phyloP scores from a whole-genome alignment of 2,888 invertebrate species.

The Rugalucina vietnamica region DNA sequence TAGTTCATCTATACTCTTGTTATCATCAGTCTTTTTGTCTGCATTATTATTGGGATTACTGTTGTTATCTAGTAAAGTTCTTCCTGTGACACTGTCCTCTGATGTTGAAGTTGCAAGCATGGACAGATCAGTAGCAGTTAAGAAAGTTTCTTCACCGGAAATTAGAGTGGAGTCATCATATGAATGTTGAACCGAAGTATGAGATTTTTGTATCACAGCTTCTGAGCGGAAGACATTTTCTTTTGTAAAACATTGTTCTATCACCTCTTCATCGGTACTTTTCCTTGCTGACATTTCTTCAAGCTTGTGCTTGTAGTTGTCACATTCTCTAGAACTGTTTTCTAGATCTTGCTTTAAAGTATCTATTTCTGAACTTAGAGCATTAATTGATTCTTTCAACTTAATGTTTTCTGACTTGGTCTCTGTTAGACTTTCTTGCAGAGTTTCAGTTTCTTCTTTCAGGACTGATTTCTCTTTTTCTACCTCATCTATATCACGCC shows the following conservation, averaged over 20 bases:
- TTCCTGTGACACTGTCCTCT: background rate
- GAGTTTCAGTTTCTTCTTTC: background rate
- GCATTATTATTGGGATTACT: background rate
- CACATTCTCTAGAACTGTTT: background rate
- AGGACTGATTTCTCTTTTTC: constrained; percentile 30
- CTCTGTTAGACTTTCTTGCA: background rate
- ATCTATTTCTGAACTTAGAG: constrained; percentile 18
- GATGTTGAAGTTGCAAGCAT: background rate
- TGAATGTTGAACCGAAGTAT: background rate
- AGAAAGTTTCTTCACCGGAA: background rate
- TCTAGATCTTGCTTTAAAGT: constrained; percentile 18
- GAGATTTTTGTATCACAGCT: background rate
- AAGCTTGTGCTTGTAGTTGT: constrained; percentile 26
- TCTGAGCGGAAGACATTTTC: background rate
- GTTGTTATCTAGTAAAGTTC: background rate
- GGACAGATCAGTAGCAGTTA: background rate
- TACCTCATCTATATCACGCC: constrained; percentile 31
- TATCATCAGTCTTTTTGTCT: background rate
- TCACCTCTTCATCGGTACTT: background rate
- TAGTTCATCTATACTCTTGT: background rate
- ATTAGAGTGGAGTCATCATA: background rate
- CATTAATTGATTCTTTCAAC: background rate
- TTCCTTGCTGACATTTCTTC: background rate
- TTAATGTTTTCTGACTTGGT: constrained; percentile 19
- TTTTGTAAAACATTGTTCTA: background rate